Percentiles rank a stretch among this genome's conserved stretches.
Conservation (phyloP, 2,113 vertebrate genomes). For the Grus americana region DNA sequence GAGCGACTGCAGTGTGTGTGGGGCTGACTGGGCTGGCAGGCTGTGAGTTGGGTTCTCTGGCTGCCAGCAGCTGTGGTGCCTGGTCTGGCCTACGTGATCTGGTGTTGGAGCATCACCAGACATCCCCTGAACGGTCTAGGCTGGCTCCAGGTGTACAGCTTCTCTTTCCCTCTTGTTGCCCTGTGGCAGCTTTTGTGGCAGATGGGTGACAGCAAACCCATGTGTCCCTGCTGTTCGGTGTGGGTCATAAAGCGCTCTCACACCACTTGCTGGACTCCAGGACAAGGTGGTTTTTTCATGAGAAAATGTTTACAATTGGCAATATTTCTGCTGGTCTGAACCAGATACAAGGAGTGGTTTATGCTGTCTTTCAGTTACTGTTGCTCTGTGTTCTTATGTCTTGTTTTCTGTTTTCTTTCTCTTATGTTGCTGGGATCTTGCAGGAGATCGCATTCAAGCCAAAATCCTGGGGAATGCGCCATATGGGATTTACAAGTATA, state of each 20-base stretch:
- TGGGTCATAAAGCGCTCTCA: not conserved
- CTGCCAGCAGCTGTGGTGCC: not conserved
- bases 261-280: not conserved
- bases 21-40: not conserved
- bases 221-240: not conserved
- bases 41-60: not conserved
- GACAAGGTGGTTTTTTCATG: not conserved
- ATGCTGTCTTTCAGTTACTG: not conserved
- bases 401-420: not conserved
- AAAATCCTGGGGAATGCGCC: conserved; percentile 92
- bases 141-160: not conserved
- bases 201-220: not conserved
- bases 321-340: not conserved
- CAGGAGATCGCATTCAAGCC: conserved; percentile 81
- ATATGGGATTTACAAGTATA: conserved; percentile 93
- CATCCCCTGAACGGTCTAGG: not conserved
- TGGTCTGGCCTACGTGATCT: accelerated
- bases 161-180: not conserved
- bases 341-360: not conserved
- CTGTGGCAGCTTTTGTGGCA: not conserved
- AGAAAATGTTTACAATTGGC: not conserved
- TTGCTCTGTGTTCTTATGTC: not conserved
- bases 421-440: not conserved
- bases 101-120: not conserved
- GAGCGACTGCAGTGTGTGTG: accelerated